Base-by-base conservation (phyloP, 1,140 invertebrate genomes). In the Bombus waltoni region DNA sequence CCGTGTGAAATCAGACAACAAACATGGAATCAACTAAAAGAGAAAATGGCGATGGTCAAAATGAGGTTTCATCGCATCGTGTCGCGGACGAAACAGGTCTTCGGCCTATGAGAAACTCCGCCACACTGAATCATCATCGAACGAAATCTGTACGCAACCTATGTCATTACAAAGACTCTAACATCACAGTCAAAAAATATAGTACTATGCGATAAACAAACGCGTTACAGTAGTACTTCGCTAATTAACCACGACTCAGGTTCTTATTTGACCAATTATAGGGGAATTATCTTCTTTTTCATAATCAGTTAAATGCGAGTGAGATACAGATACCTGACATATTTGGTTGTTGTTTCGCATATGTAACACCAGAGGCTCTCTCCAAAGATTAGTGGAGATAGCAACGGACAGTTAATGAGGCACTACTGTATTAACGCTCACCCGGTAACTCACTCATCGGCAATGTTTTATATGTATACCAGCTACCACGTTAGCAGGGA, bases 131-230 rank as follows among this genome's bases (percentile, higher is more conserved):
- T 78, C 62, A 40, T 57, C 70, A 70, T 77, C 53, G 65, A 88
- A 83, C 81, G 44, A 86, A 86, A 86, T 62, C 72, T 83, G 53
- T 32, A 40, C 57, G 85, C 85, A 77, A 82, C 62, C 47, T 85
- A 90, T 72, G 78, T 81, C 79, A 80, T 85, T 80, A 91, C 87
- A 25, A 88, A 88, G 65, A 84, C 68, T 62, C 91, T 90, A 92
- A 81, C 85, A 92, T 92, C 91, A 91, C 91, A 92, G 91, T 91
- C 87, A 88, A 84, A 92, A 90, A 90, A 68, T 86, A 91, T 82
- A 86, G 80, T 81, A 83, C 83, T 91, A 87, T 68, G 65, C 35
- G 86, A 90, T 70, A 84, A 89, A 84, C 57, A 78, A 74, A 86
- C 47, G 22, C 59, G 44, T 62, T n/a, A 44, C 68, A 28, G 57